Percentiles rank a stretch among this genome's conserved stretches.
These are phyloP conservation scores for Scaptomyza montana DNA, from an alignment of 1,140 invertebrate genomes.

Conservation along the genomic window DNA sequence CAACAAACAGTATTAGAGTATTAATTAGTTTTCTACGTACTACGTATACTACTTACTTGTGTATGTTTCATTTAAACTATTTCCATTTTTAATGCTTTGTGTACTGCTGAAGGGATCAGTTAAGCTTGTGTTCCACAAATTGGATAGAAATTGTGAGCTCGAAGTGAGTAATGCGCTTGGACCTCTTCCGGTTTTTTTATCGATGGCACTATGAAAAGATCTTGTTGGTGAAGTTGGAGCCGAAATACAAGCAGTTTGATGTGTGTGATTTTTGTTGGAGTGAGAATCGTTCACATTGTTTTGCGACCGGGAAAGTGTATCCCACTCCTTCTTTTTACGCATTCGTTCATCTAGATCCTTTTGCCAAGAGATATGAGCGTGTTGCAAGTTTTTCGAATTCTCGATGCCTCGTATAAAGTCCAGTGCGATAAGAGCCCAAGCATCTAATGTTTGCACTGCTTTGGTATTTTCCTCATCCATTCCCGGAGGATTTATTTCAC, in stretches of 20 bases:
- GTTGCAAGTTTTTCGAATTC: constrained; percentile 34
- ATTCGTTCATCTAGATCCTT: constrained; percentile 56
- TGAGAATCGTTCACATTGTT: neutral
- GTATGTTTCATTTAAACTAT: constrained; percentile 19
- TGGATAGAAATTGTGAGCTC: constrained; percentile 87
- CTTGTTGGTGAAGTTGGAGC: constrained; percentile 66
- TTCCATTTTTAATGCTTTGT: constrained; percentile 24
- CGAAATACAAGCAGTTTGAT: constrained; percentile 21
- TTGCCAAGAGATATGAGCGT: constrained; percentile 64
- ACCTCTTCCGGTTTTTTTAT: constrained; percentile 27
- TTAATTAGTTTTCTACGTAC: too few relatives aligned
- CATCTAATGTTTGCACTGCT: constrained; percentile 89
- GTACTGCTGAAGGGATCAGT: constrained; percentile 11
- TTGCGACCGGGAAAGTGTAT: constrained; percentile 17
- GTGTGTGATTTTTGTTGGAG: neutral
- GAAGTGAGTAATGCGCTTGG: constrained; percentile 72
- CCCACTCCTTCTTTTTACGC: constrained; percentile 55
- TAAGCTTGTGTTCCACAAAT: constrained; percentile 85
- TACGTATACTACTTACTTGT: constrained; percentile 46
- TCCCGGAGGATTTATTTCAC: constrained; percentile 89
- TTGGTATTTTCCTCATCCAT: constrained; percentile 89
- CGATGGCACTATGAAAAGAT: constrained; percentile 17
- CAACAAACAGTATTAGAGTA: too few relatives aligned
- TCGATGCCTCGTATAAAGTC: constrained; percentile 71
- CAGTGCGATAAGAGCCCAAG: constrained; percentile 86